Conservation (phyloP, 2,888 invertebrate genomes). For the Harmothoe impar region DNA sequence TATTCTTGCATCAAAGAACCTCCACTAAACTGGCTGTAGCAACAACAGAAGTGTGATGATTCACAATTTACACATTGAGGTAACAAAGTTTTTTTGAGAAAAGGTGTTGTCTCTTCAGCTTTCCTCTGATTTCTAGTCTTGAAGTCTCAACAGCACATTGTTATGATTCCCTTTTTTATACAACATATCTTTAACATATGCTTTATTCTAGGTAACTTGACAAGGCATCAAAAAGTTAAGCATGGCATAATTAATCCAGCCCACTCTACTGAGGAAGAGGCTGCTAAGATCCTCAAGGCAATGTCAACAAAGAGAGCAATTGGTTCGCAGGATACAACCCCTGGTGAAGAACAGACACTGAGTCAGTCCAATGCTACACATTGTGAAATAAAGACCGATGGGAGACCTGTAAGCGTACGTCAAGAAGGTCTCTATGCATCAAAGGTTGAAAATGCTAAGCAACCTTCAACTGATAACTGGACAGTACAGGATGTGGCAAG, state of each 20-base stretch:
- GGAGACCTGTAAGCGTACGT: not conserved
- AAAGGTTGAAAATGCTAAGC: not conserved
- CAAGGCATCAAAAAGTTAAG: conserved; percentile 81
- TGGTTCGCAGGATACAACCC: not conserved
- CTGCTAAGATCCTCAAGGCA: conserved; percentile 78
- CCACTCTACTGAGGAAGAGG: conserved; percentile 80
- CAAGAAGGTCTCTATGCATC: not conserved
- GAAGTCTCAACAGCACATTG: too few species aligned
- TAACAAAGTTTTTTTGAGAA: too few species aligned
- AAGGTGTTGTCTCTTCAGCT: too few species aligned
- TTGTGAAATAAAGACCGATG: not conserved
- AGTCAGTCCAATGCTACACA: not conserved
- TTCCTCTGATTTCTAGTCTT: too few species aligned
- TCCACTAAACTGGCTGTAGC: too few species aligned
- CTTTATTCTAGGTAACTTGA: conserved; percentile 77
- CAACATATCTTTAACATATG: too few species aligned
- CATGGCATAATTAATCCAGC: conserved; percentile 79
- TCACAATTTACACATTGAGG: too few species aligned
- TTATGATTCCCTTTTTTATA: too few species aligned
- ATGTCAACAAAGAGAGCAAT: conserved; percentile 71
- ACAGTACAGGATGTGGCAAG: not conserved
- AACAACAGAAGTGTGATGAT: too few species aligned
- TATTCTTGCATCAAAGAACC: too few species aligned
- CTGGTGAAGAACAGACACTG: not conserved
- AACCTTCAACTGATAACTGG: not conserved